Conservation (phyloP, 1,140 invertebrate species). For the Drosophila pseudoobscura region DNA sequence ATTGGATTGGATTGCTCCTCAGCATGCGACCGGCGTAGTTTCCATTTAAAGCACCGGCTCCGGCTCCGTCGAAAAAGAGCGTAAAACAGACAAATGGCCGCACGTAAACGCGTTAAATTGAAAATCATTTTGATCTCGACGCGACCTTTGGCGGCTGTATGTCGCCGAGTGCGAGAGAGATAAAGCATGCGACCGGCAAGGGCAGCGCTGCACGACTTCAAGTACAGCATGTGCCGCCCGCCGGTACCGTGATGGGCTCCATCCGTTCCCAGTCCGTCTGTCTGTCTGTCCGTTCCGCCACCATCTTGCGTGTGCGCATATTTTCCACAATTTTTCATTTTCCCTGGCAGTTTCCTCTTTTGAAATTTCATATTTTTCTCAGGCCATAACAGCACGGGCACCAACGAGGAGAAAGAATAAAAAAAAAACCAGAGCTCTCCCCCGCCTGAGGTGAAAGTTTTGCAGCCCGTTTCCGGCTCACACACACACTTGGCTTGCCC, state of each 20-base stretch:
- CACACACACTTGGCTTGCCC: constrained; percentile 12
- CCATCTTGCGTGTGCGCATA: constrained; percentile 53
- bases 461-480: constrained; percentile 76
- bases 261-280: constrained; percentile 2
- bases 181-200: constrained; percentile 4
- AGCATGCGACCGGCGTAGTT: constrained; percentile 34
- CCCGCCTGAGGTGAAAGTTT: constrained; percentile 74
- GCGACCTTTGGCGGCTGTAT: constrained; percentile 59
- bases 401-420: constrained; percentile 25
- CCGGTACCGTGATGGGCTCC: neutral
- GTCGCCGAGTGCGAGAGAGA: constrained; percentile 15
- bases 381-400: constrained; percentile 37
- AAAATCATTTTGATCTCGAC: constrained; percentile 80
- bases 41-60: constrained; percentile 42
- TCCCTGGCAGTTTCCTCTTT: constrained; percentile 61
- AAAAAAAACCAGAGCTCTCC: constrained; percentile 15
- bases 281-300: neutral
- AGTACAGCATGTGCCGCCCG: constrained; percentile 61
- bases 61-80: neutral
- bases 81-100: constrained; percentile 68
- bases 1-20: constrained; percentile 6
- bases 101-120: constrained; percentile 81
- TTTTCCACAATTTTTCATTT: constrained; percentile 73
- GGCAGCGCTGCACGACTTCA: constrained; percentile 26
- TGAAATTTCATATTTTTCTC: constrained; percentile 71